phyloP scores from a whole-genome alignment of 1,140 invertebrate species.

The Antheraea mylitta region DNA sequence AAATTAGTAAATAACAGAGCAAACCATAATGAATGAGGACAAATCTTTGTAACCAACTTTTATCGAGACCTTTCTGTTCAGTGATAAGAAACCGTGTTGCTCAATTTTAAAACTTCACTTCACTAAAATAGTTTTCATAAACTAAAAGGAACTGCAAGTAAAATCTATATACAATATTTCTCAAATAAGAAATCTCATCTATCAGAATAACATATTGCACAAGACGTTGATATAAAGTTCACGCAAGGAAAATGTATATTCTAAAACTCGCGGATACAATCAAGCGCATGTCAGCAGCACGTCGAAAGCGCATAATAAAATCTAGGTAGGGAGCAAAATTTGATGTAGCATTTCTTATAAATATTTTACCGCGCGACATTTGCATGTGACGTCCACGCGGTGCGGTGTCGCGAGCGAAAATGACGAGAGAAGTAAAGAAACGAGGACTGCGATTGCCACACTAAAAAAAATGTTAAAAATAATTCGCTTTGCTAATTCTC shows the following conservation, averaged over 20 bases:
- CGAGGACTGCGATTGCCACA: conserved; percentile 11
- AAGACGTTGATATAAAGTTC: background rate
- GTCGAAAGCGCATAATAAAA: conserved; percentile 42
- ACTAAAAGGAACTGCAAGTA: background rate
- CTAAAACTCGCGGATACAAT: conserved; percentile 41
- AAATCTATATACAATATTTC: background rate
- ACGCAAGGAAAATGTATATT: conserved; percentile 19
- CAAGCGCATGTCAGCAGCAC: conserved; percentile 33
- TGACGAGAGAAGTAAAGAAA: conserved; percentile 13
- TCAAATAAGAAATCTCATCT: background rate
- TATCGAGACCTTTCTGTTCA: too few species aligned
- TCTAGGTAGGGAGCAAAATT: conserved; percentile 39
- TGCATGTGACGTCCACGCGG: conserved; percentile 46
- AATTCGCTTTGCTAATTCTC: conserved; percentile 26
- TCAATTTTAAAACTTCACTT: too few species aligned
- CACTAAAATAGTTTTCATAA: background rate
- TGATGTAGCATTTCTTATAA: conserved; percentile 43
- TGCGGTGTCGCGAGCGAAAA: conserved; percentile 21
- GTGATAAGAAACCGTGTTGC: background rate
- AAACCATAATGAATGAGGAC: too few species aligned
- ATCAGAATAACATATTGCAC: background rate
- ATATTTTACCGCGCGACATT: conserved; percentile 34
- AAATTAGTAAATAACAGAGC: too few species aligned
- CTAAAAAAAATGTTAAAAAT: conserved; percentile 21
- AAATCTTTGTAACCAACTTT: too few species aligned